Percentiles rank a stretch among this genome's conserved stretches.
Conservation (phyloP, 2,797 vertebrate species). For the Enteromius paludinosus region DNA sequence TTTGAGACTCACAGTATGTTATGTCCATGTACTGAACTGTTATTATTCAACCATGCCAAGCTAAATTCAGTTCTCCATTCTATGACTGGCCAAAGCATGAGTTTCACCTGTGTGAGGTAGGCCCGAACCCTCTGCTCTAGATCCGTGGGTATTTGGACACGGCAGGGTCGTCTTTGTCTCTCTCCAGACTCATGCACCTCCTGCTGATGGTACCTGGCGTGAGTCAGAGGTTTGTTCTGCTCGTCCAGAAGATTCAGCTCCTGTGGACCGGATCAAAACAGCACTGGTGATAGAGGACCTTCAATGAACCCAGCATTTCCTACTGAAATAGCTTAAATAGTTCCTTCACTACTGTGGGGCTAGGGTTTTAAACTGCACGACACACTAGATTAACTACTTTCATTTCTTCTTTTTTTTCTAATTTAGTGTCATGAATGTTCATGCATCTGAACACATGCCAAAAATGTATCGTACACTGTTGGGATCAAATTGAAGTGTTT, state of each 20-base stretch:
- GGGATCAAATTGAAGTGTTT: neutral
- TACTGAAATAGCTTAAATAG: neutral
- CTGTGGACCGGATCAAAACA: constrained; percentile 68
- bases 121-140: constrained; percentile 83
- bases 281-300: neutral
- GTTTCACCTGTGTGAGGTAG: constrained; percentile 83
- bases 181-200: constrained; percentile 83
- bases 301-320: neutral
- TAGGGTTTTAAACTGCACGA: neutral
- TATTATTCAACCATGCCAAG: too few relatives aligned
- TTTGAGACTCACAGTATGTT: too few relatives aligned
- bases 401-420: neutral
- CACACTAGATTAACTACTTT: neutral
- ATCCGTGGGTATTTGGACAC: constrained; percentile 82
- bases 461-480: neutral
- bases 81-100: neutral
- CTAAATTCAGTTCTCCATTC: too few relatives aligned
- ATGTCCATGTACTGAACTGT: too few relatives aligned
- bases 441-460: neutral
- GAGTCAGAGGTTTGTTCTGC: constrained; percentile 89
- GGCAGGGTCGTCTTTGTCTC: constrained; percentile 83
- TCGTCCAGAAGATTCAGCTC: constrained; percentile 88
- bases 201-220: constrained; percentile 88
- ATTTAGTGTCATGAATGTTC: neutral
- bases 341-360: neutral